Conservation (phyloP, 2,888 invertebrate genomes). For the Nemurella pictetii region DNA sequence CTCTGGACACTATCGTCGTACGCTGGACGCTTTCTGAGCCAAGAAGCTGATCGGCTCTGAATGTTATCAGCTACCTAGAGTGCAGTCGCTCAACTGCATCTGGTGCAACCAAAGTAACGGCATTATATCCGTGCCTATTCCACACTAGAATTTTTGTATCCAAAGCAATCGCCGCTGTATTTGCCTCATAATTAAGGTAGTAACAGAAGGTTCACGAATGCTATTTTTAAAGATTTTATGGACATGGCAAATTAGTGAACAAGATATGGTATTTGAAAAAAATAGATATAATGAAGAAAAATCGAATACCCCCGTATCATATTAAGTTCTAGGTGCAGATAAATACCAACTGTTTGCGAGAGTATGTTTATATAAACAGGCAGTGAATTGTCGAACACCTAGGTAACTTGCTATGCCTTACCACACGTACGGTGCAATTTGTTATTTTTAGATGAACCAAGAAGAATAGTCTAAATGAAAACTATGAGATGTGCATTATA, state of each 20-base stretch:
- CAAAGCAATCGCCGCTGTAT: not conserved
- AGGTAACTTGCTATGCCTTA: not conserved
- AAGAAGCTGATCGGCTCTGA: not conserved
- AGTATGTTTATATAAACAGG: not conserved
- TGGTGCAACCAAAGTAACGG: not conserved
- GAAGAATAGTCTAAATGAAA: not conserved
- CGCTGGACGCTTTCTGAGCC: not conserved
- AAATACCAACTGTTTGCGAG: not conserved
- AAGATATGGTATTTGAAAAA: not conserved
- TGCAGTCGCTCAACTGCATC: not conserved
- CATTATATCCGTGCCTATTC: not conserved
- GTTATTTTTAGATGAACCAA: not conserved
- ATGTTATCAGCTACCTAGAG: not conserved
- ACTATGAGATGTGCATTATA: not conserved
- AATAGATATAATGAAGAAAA: too few relatives aligned
- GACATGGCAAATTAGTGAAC: not conserved
- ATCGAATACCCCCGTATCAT: not conserved
- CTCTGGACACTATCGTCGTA: conserved; percentile 52
- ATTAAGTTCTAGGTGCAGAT: not conserved
- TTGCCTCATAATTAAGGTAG: not conserved
- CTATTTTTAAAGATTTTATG: not conserved
- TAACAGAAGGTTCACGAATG: not conserved
- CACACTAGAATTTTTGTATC: not conserved
- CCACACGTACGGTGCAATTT: not conserved
- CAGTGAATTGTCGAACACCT: not conserved